Evolutionary conservation across 2,113 vertebrate genomes (phyloP), one percentile per base, ranked within the genome.

Genomic region (Astur gentilis): DNA sequence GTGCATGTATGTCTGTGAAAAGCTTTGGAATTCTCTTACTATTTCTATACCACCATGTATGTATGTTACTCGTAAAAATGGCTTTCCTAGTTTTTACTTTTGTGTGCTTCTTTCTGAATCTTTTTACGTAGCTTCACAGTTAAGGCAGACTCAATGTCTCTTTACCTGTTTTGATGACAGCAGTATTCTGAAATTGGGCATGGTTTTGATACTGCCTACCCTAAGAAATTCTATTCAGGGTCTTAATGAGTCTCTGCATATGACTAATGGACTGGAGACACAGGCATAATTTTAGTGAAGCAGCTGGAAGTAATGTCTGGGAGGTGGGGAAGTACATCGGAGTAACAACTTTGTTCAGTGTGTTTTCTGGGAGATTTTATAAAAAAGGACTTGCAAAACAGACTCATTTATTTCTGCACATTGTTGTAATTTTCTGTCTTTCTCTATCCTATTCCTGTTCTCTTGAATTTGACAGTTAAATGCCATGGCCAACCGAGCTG

Each of bases 401-500:
- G 4, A 19, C 29, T 78, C 4, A 3, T 11, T 40, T 69, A 49
- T 52, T 38, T 55, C n/a, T 71, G 66, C 2, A 2, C 19, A 4
- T 13, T 50, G 6, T 47, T 58, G 29, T 73, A 40, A 54, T 82
- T 80, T 69, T 76, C 6, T 45, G 12, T 42, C 4, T 60, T 44
- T 29, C 47, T 55, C 18, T 69, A 4, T 36, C 23, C 50, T 45
- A 0, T 49, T 52, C 32, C 29, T 7, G 0, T 47, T 71, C 38
- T 42, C 69, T 90, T 72, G n/a, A 54, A 40, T 78, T 40, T 92
- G 83, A 26, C 96, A 98, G 98, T 83, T 99, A 67, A 99, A 99
- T 64, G 98, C 98, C 75, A 98, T 98, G 97, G 98, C 98, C 32
- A 99, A 98, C 94, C 83, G 98, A 67, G 98, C 98, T 57, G 98